Conservation (phyloP, 2,113 vertebrate genomes). For the Anolis carolinensis region DNA sequence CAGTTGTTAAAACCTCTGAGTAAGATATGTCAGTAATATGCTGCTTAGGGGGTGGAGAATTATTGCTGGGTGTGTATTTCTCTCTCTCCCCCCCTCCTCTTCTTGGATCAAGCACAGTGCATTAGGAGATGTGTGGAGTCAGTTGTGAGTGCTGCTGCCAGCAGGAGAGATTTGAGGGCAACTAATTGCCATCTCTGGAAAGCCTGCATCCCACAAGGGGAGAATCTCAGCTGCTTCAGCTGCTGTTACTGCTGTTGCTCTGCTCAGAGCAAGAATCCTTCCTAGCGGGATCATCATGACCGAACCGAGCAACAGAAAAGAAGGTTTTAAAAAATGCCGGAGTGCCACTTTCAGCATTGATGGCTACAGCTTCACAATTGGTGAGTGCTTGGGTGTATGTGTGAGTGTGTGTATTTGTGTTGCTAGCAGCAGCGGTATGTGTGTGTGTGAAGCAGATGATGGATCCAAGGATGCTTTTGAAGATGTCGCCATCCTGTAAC, state of each 20-base stretch:
- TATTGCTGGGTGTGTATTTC: slow-evolving; percentile 46
- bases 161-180: slow-evolving; percentile 47
- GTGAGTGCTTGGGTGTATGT: slow-evolving; percentile 74
- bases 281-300: slow-evolving; percentile 77
- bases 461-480: background rate
- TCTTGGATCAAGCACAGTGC: slow-evolving; percentile 6
- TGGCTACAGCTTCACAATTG: slow-evolving; percentile 96
- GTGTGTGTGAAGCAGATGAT: background rate
- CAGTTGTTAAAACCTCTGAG: slow-evolving; percentile 46
- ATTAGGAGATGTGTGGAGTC: slow-evolving; percentile 56
- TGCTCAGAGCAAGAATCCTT: slow-evolving; percentile 25
- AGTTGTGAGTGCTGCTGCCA: slow-evolving; percentile 50
- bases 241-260: background rate
- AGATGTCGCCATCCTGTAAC: background rate
- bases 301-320: slow-evolving; percentile 86
- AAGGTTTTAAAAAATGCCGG: slow-evolving; percentile 92
- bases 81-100: background rate
- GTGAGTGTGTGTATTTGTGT: background rate
- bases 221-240: slow-evolving; percentile 9
- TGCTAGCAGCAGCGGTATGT: background rate
- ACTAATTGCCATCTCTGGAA: slow-evolving; percentile 20
- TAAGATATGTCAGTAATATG: slow-evolving; percentile 28
- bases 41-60: slow-evolving; percentile 70
- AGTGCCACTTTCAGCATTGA: slow-evolving; percentile 97
- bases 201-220: slow-evolving; percentile 14